A percentile compares a stretch with the other conserved stretches of the same genome.
Conservation (phyloP, 2,113 vertebrate species). For the Xenus cinereus region DNA sequence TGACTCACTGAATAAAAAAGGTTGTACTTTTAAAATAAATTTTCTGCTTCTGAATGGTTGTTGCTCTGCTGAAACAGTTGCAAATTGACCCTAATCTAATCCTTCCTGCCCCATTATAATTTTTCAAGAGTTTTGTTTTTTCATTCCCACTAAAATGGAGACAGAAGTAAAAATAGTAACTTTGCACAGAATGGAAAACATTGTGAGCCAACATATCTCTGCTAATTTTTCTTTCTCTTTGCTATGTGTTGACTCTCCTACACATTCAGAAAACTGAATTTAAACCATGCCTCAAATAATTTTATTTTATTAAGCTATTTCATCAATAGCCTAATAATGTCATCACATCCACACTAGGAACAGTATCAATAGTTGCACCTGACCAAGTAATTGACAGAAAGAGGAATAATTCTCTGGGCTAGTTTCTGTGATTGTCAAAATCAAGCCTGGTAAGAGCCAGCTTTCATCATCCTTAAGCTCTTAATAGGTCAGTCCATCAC, state of each 20-base stretch:
- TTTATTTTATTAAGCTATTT: neutral
- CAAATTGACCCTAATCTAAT: neutral
- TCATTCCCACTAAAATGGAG: neutral
- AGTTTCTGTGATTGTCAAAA: neutral
- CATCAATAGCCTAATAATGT: neutral
- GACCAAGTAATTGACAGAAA: neutral
- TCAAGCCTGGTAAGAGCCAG: neutral
- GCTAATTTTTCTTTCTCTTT: neutral
- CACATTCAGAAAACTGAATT: neutral
- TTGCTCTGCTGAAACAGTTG: neutral
- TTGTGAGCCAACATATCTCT: neutral
- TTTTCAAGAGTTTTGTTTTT: neutral
- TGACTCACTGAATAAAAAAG: neutral
- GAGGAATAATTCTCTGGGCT: neutral
- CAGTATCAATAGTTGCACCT: neutral
- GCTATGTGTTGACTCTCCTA: neutral
- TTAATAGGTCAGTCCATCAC: neutral
- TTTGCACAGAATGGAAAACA: neutral
- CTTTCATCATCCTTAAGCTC: neutral
- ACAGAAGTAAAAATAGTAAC: neutral
- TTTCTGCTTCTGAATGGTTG: neutral
- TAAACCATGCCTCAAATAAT: neutral
- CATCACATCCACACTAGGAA: neutral
- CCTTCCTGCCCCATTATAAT: neutral
- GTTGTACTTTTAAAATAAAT: neutral